Conservation (phyloP, 2,888 invertebrate genomes). For the Clepsis dumicolana region DNA sequence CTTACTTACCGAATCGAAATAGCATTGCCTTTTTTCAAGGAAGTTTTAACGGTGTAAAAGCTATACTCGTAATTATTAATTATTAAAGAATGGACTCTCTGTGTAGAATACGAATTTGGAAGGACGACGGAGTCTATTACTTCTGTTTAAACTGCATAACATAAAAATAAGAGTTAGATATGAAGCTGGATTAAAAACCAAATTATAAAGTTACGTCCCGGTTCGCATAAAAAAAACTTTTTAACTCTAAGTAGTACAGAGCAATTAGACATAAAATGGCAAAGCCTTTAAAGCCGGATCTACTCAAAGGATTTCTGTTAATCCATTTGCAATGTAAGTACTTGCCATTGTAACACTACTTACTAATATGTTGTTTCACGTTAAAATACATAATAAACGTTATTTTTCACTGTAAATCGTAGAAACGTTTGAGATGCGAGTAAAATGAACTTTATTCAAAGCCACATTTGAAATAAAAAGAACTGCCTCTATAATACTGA, state of each 20-base stretch:
- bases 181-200: neutral
- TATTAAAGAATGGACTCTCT: conserved; percentile 50
- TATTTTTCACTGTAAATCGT: too few species aligned
- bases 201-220: neutral
- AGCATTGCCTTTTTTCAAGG: conserved; percentile 60
- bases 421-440: too few species aligned
- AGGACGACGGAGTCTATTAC: too few species aligned
- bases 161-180: neutral
- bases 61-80: conserved; percentile 51
- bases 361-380: too few species aligned
- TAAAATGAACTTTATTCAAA: too few species aligned
- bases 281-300: neutral
- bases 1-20: conserved; percentile 55
- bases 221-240: neutral
- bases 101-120: conserved; percentile 72
- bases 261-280: neutral
- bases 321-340: neutral
- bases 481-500: too few species aligned
- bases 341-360: neutral
- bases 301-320: neutral
- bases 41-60: conserved; percentile 62
- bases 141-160: neutral
- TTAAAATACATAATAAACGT: too few species aligned
- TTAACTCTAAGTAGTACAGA: neutral
- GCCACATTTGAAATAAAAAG: too few species aligned